Evolutionary conservation across 1,140 invertebrate genomes (phyloP).

Genomic region (Lucilia sericata): DNA sequence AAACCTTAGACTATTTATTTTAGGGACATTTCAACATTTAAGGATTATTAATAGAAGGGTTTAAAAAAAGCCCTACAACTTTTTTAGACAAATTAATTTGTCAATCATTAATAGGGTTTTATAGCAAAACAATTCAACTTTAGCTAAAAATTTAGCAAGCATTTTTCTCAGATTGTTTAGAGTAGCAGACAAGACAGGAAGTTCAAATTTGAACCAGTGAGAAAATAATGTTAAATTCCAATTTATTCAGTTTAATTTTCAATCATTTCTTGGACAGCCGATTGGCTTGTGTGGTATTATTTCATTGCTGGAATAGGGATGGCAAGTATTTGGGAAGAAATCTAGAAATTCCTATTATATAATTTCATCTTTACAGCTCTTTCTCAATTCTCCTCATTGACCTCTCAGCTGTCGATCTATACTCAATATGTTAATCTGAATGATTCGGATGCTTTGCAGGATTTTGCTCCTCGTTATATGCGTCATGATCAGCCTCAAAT

Average conservation of each 20-base stretch:
- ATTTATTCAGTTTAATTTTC: conserved; percentile 58
- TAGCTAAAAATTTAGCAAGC: no score
- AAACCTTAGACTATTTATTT: no score
- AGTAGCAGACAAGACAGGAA: neutral
- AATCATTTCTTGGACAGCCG: conserved; percentile 57
- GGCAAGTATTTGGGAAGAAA: neutral
- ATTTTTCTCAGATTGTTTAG: neutral
- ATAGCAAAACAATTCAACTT: no score
- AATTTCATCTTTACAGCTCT: conserved; percentile 2
- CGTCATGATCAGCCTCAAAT: conserved; percentile 51
- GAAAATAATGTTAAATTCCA: conserved; percentile 52
- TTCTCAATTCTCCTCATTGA: conserved; percentile 37
- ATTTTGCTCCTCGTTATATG: conserved; percentile 55
- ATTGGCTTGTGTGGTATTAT: conserved; percentile 53
- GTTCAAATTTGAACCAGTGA: no score
- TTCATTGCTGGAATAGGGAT: conserved; percentile 58
- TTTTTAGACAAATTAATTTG: no score
- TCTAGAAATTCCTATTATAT: no score
- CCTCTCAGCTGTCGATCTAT: conserved; percentile 47
- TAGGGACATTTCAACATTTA: no score
- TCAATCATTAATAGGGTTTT: no score
- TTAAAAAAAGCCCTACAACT: no score
- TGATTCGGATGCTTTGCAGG: conserved; percentile 24
- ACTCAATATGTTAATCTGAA: conserved; percentile 51
- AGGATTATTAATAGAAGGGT: no score